Percentiles rank a stretch among this genome's conserved stretches.
phyloP scores from a whole-genome alignment of 1,140 invertebrate species.

The Paramacrobiotus metropolitanus region DNA sequence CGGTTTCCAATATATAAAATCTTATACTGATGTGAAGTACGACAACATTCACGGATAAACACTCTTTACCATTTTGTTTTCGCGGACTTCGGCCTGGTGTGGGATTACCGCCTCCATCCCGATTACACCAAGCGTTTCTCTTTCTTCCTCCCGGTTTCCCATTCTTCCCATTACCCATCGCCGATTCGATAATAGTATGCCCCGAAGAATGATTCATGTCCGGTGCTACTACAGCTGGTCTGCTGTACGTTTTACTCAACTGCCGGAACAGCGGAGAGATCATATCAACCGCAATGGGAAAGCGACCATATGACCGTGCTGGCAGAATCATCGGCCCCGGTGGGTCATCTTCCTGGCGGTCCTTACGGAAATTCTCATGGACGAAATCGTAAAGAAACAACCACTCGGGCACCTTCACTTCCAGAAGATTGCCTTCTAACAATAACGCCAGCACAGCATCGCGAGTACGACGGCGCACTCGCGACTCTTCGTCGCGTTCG shows the following conservation, averaged over 20 bases:
- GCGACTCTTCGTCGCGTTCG: not conserved
- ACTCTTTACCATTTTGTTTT: too few species aligned
- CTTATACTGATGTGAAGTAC: too few species aligned
- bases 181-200: too few species aligned
- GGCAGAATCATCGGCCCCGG: not conserved
- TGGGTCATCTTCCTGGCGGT: not conserved
- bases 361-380: slow-evolving; percentile 2
- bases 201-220: too few species aligned
- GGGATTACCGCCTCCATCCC: too few species aligned
- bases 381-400: slow-evolving; percentile 3
- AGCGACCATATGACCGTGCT: not conserved
- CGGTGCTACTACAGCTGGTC: too few species aligned
- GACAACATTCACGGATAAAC: too few species aligned
- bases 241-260: not conserved
- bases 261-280: not conserved
- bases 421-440: not conserved
- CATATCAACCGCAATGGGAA: not conserved
- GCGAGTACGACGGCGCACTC: not conserved
- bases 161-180: too few species aligned
- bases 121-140: too few species aligned
- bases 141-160: too few species aligned
- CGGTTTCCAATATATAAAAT: too few species aligned
- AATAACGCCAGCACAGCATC: not conserved
- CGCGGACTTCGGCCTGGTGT: too few species aligned
- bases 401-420: slow-evolving; percentile 3